Evolutionary conservation across 2,888 invertebrate species (phyloP), one percentile per base, ranked within the genome.

Genomic region (Tenthredo notha): DNA sequence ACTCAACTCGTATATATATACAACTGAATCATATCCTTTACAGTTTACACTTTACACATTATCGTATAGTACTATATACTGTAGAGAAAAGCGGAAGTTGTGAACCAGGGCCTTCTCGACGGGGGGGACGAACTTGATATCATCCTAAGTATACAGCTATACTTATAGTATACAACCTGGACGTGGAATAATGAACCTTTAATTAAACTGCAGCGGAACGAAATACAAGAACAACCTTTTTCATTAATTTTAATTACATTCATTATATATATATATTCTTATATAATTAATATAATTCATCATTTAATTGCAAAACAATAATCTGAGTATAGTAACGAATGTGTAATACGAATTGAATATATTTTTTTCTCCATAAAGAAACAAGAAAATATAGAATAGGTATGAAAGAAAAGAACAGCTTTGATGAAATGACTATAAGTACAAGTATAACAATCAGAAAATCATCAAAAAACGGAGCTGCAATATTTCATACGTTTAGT

Each of bases 21-120:
- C 65, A 50, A 83, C 83, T 83, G 83, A 83, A 83, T 83, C 83
- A 83, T 67, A 83, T 83, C 83, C 67, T 83, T 83, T 65, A 58
- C 58, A 58, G 37, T 58, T 58, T 33, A 18, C 74, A 74, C 25
- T 37, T 47, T 65, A 47, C 67, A 33, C 50, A 61, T 83, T 83
- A 83, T 83, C 83, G 67, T 25, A 47, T 12, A 43, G 6, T 2
- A 2, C 1, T 33, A 33, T 47, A 15, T 47, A 21, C 58, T 37
- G 10, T 10, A 40, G 74, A 74, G 74, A 67, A 43, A 50, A 77
- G 12, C 77, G 77, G 77, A 77, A 54, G 54, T 77, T 29, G 25
- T 21, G 43, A 43, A 74, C 37, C 6, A 43, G 74, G 43, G 40
- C 33, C 18, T 18, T 18, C 9, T 25, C 21, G 43, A 15, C 7